Conservation (phyloP, 2,888 invertebrate genomes). For the Tenodera sinensis region DNA sequence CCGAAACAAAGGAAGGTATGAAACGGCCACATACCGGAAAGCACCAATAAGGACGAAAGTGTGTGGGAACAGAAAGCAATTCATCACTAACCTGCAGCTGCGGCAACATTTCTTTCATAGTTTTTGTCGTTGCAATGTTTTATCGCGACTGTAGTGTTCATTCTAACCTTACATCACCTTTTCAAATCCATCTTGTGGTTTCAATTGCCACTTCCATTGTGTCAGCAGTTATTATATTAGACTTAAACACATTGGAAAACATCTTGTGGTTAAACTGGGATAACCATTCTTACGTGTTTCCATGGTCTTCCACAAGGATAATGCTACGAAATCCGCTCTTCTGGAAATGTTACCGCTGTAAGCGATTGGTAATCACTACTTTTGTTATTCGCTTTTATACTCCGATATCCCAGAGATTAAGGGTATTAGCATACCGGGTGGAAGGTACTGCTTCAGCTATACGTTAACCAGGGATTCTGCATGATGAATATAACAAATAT, state of each 20-base stretch:
- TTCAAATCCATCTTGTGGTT: background rate
- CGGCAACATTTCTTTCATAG: background rate
- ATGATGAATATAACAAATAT: too few relatives aligned
- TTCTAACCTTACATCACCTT: background rate
- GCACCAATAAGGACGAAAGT: background rate
- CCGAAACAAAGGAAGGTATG: background rate
- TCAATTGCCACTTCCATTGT: background rate
- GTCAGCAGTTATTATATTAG: background rate
- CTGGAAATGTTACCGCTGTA: background rate
- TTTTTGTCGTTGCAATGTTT: background rate
- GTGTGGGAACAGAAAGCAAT: background rate
- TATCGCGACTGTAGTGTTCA: background rate
- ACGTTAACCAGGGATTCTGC: too few relatives aligned
- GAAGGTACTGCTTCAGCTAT: too few relatives aligned
- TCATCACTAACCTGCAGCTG: background rate
- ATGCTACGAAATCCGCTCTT: background rate
- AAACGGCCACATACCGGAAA: background rate
- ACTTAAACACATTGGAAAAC: background rate
- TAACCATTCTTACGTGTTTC: background rate
- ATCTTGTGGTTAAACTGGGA: background rate
- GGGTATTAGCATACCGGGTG: too few relatives aligned
- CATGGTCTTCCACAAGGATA: background rate
- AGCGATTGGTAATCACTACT: background rate
- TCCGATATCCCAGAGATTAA: too few relatives aligned
- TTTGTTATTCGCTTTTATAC: background rate